Base-by-base conservation (phyloP, 1,140 invertebrate species). In the Drosophila elegans region DNA sequence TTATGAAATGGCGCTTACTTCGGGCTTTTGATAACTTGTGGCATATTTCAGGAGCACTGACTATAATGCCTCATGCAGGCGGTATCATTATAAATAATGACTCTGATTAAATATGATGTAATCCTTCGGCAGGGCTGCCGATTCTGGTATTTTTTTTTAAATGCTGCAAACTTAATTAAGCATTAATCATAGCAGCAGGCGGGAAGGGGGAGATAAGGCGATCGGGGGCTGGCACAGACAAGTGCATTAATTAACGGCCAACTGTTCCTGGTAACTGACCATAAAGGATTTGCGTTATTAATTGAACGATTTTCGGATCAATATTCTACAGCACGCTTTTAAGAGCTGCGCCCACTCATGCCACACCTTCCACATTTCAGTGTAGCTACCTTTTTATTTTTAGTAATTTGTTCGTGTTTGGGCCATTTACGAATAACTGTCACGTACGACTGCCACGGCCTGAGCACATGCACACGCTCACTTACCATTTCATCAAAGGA, bases 1-100 rank as follows among this genome's bases (percentile, higher is more conserved):
- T 46, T 71, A 74, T 74, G 49, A 55, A 27, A 41, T 55, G 44
- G 36, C 42, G 27, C 67, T 49, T 71, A 71, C 64, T 51, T 62
- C 13, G 39, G 16, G 48, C 68, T 57, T 75, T 57, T 44, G 53
- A 75, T 75, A 57, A 46, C 72, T 75, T 76, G 34, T 76, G 72
- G 53, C 53, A 66, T 75, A 76, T 75, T 76, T 75, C 36, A 44
- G 36, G 34, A 11, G 39, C 41, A 53, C 36, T 48, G 41, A 54
- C 36, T 55, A 52, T 71, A 62, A 64, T 53, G 60, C 62, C 12
- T 59, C 45, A 13, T 44, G 45, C 57, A 39, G 48, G 25, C 38
- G 67, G 72, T 78, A 81, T 80, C 82, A 79, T 86, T 85, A 78
- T 85, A 86, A 85, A 85, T 86, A 85, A 86, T 86, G 82, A 71